Evolutionary conservation across 2,113 vertebrate species (phyloP), one percentile per base, ranked within the genome.

Genomic region (Epinephelus cyanopodus): DNA sequence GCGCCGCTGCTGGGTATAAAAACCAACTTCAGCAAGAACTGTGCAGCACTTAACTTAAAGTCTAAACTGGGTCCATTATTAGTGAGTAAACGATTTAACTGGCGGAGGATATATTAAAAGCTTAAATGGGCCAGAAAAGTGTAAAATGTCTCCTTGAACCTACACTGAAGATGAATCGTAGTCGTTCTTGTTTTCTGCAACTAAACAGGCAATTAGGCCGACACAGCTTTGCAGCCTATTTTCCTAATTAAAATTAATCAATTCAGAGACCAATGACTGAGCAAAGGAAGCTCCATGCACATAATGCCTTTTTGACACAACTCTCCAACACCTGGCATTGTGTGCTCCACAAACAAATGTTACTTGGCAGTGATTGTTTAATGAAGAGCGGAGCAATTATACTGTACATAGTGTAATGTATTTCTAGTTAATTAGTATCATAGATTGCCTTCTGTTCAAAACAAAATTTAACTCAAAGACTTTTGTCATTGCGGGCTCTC

Each of bases 201-300:
- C 69, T 77, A 81, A 89, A 86, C 73, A 87, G 81, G 76, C 85
- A 88, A 90, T 90, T 83, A 90, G 62, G 62, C 29, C 68, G 75
- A 70, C n/a, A 1, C 0, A 9, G 33, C 52, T 42, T 74, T 48
- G 3, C 45, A 45, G 68, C 74, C 56, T 74, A 60, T 74, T 79
- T 67, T 83, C 17, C 58, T 81, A 74, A 90, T 89, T 88, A 83
- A 89, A 90, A 82, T 84, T 47, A 14, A 90, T 80, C 78, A 82
- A 70, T 84, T 87, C 77, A 82, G 23, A 71, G 42, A 82, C 66
- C 57, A 79, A 56, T n/a, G 63, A 82, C 23, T 18, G n/a, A 77
- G 37, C 25, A 82, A 69, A 75, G 39, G 69, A 19, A 82, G 54
- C 67, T 84, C 12, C 21, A 67, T 63, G 64, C 27, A 52, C 60